phyloP scores from a whole-genome alignment of 2,888 invertebrate genomes.

The Hyppa rectilinea region DNA sequence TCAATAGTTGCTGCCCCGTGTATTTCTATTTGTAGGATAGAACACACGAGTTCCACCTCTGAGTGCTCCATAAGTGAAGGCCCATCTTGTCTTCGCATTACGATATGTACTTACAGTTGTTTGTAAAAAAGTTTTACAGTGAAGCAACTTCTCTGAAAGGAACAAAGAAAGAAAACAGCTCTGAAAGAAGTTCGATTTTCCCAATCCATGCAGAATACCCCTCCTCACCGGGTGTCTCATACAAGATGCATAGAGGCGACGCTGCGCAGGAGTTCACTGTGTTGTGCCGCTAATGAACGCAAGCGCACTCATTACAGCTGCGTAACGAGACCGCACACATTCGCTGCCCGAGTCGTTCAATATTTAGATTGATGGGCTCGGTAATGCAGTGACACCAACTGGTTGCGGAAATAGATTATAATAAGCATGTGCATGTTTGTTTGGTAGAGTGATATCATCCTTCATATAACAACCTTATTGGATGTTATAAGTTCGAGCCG shows the following conservation, averaged over 20 bases:
- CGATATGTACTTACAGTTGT: not conserved
- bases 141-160: too few relatives aligned
- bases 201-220: conserved; percentile 70
- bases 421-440: conserved; percentile 16
- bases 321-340: conserved; percentile 77
- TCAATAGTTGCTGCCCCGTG: too few relatives aligned
- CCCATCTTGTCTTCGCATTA: too few relatives aligned
- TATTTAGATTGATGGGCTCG: conserved; percentile 62
- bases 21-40: too few relatives aligned
- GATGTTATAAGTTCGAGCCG: too few relatives aligned
- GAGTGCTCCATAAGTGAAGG: too few relatives aligned
- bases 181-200: not conserved
- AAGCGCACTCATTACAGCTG: conserved; percentile 80
- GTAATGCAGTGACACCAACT: conserved; percentile 42
- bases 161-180: too few relatives aligned
- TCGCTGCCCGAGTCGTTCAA: conserved; percentile 58
- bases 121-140: not conserved
- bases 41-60: too few relatives aligned
- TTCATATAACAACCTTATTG: too few relatives aligned
- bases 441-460: not conserved
- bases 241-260: conserved; percentile 86
- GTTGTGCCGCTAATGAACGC: conserved; percentile 84
- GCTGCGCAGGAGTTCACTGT: conserved; percentile 73
- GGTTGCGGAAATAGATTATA: conserved; percentile 30
- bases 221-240: conserved; percentile 81